Conservation (phyloP, 2,888 invertebrate genomes). For the Drosophila parthenogenetica region DNA sequence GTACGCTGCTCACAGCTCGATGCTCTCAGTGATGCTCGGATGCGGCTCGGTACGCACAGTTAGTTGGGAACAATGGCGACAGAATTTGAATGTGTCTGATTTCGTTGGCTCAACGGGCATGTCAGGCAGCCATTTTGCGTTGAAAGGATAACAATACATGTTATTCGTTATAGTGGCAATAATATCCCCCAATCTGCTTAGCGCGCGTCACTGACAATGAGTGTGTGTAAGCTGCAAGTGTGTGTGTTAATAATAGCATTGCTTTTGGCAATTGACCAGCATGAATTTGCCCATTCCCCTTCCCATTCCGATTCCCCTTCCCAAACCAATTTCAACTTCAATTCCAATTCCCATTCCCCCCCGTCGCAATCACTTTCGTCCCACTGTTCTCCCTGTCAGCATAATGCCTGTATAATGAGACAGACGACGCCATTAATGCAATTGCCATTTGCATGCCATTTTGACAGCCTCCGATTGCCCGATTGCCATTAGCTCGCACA, state of each 20-base stretch:
- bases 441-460: constrained; percentile 57
- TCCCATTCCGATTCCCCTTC: constrained; percentile 15
- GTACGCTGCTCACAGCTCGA: constrained; percentile 51
- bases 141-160: constrained; percentile 74
- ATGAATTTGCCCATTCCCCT: constrained; percentile 66
- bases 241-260: constrained; percentile 66
- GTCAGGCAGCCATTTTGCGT: constrained; percentile 75
- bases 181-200: constrained; percentile 69
- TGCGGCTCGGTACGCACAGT: constrained; percentile 72
- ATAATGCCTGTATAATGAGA: constrained; percentile 67
- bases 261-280: constrained; percentile 79
- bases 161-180: constrained; percentile 55
- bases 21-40: constrained; percentile 25
- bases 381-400: constrained; percentile 25
- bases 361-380: background rate
- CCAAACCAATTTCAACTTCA: constrained; percentile 6
- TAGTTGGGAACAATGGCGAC: constrained; percentile 68
- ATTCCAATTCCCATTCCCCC: background rate
- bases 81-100: constrained; percentile 70
- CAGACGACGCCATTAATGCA: constrained; percentile 70
- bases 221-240: constrained; percentile 8
- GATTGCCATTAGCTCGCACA: constrained; percentile 55
- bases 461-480: constrained; percentile 53
- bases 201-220: constrained; percentile 59
- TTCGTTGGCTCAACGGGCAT: constrained; percentile 33